A percentile compares a stretch with the other conserved stretches of the same genome.
These are phyloP conservation scores for Andrena haemorrhoa DNA, from an alignment of 2,888 invertebrate genomes.

Conservation along the genomic window DNA sequence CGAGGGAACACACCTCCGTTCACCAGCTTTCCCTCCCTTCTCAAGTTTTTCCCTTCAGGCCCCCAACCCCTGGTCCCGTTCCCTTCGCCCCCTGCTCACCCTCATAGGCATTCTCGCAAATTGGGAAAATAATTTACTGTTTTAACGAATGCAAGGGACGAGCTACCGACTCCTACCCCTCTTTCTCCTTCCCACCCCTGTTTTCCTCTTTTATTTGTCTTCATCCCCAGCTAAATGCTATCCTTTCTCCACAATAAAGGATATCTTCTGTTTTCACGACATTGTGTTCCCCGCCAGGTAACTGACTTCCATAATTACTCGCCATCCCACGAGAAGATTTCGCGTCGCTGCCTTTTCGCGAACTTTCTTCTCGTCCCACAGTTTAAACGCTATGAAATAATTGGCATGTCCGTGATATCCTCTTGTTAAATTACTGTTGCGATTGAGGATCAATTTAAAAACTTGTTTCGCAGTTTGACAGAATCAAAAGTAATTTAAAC, in stretches of 20 bases:
- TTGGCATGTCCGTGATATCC: not conserved
- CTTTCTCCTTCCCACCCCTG: not conserved
- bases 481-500: not conserved
- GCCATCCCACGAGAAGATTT: no score
- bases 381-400: no score
- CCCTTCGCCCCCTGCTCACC: slow-evolving; percentile 15
- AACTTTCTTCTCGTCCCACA: no score
- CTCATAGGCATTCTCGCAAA: slow-evolving; percentile 74
- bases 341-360: no score
- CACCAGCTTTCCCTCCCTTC: slow-evolving; percentile 26
- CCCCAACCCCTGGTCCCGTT: slow-evolving; percentile 2
- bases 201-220: not conserved
- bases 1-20: slow-evolving; percentile 57
- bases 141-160: slow-evolving; percentile 62
- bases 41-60: slow-evolving; percentile 49
- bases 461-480: not conserved
- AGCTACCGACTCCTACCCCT: not conserved
- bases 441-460: not conserved
- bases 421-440: no score
- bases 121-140: slow-evolving; percentile 79
- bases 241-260: no score
- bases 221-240: not conserved
- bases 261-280: no score
- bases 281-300: no score
- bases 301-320: no score